phyloP scores from a whole-genome alignment of 2,888 invertebrate species.

The Desoria tigrina region DNA sequence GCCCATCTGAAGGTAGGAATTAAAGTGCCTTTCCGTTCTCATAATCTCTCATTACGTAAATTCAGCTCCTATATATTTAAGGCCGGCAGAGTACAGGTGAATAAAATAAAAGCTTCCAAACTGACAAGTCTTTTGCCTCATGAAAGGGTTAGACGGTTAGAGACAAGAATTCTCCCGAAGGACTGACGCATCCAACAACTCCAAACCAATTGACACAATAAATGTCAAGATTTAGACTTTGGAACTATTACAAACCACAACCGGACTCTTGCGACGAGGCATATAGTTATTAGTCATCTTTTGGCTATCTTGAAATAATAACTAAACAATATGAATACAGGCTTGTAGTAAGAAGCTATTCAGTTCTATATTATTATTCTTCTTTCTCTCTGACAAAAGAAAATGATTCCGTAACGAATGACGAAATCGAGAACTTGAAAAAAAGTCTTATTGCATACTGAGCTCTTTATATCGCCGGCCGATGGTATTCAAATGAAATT shows the following conservation, averaged over 20 bases:
- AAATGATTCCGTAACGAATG: no score
- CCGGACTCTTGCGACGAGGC: not conserved
- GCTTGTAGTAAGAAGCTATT: no score
- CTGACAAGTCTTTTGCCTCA: constrained; percentile 1
- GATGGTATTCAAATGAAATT: no score
- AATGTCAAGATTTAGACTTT: constrained; percentile 39
- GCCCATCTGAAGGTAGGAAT: constrained; percentile 19
- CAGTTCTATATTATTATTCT: no score
- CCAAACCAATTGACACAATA: constrained; percentile 40
- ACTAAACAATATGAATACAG: no score
- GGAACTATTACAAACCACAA: constrained; percentile 17
- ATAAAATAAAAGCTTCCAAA: no score
- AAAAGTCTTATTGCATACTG: no score
- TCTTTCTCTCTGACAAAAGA: no score
- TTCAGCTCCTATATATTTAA: not conserved
- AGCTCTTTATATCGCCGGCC: no score
- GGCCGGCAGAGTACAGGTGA: no score
- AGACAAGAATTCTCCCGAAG: no score
- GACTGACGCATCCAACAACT: not conserved
- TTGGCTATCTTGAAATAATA: not conserved
- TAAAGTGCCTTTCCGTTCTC: not conserved
- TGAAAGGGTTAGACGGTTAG: not conserved
- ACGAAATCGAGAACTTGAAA: no score
- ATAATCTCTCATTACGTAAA: constrained; percentile 14
- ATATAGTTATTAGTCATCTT: constrained; percentile 7